These are phyloP conservation scores for Ctenosaura bakeri DNA, from an alignment of 2,797 vertebrate species.

Conservation along the genomic window DNA sequence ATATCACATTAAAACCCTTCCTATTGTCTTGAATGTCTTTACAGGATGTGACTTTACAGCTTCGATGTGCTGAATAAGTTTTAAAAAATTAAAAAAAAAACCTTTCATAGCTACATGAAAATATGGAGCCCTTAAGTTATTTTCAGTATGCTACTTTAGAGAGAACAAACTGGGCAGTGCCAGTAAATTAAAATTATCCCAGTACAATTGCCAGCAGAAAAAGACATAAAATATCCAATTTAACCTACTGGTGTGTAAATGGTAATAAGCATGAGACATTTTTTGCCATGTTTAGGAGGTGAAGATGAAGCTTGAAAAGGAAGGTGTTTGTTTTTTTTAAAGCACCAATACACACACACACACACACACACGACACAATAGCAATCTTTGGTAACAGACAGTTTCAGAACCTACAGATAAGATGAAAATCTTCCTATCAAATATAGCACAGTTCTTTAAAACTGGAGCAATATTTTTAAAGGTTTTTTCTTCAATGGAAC, in stretches of 20 bases:
- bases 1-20: conserved; percentile 33
- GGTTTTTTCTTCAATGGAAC: conserved; percentile 6
- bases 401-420: neutral
- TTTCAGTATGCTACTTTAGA: neutral
- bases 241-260: neutral
- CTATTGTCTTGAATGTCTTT: conserved; percentile 46
- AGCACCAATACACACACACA: neutral
- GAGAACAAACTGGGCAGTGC: conserved; percentile 20
- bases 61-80: conserved; percentile 25
- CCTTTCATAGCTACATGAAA: conserved; percentile 12
- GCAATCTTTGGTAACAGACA: conserved; percentile 12
- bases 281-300: conserved; percentile 19
- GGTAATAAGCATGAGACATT: conserved; percentile 20
- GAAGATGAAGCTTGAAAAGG: neutral
- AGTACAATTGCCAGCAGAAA: neutral
- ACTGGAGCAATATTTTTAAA: neutral
- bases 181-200: conserved; percentile 12
- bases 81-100: neutral
- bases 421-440: conserved; percentile 19
- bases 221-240: conserved; percentile 16
- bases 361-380: neutral
- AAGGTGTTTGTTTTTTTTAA: neutral
- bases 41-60: conserved; percentile 20
- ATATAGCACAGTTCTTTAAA: neutral
- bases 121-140: conserved; percentile 8